Evolutionary conservation across 2,797 vertebrate species (phyloP).

Genomic region (Denticeps clupeoides): DNA sequence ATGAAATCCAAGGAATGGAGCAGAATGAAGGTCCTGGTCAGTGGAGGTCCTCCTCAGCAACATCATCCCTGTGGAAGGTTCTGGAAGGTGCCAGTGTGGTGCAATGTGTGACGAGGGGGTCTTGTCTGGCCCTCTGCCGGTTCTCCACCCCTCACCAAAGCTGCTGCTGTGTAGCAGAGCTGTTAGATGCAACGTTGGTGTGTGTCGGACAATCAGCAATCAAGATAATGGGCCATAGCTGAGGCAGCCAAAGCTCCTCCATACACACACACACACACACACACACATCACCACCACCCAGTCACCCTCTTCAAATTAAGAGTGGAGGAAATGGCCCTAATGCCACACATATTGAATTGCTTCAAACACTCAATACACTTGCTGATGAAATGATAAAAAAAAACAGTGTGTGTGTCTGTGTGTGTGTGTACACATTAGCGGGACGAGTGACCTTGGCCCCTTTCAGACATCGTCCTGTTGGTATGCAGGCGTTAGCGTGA

Average conservation of each 20-base stretch:
- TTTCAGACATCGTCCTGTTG: constrained; percentile 1
- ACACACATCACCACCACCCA: constrained; percentile 2
- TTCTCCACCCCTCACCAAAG: too few species aligned
- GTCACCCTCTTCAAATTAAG: constrained; percentile 23
- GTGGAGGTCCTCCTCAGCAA: too few species aligned
- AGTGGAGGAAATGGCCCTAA: constrained; percentile 18
- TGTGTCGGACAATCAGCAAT: constrained; percentile 30
- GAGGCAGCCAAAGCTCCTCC: not conserved
- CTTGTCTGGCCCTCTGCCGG: constrained; percentile 27
- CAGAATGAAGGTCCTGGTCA: too few species aligned
- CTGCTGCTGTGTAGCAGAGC: not conserved
- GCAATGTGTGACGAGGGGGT: too few species aligned
- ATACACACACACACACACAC: not conserved
- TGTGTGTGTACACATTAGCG: constrained; percentile 4
- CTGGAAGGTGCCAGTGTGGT: too few species aligned
- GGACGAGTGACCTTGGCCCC: constrained; percentile 17
- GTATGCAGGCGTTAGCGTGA: not conserved
- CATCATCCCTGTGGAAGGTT: too few species aligned
- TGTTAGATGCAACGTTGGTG: not conserved
- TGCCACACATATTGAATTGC: constrained; percentile 34
- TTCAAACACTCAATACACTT: constrained; percentile 22
- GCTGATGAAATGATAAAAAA: constrained; percentile 11
- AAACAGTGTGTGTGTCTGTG: constrained; percentile 7
- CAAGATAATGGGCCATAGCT: constrained; percentile 25
- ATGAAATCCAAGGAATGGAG: too few species aligned